Evolutionary conservation across 2,113 vertebrate genomes (phyloP).

Genomic region (Carassius carassius): DNA sequence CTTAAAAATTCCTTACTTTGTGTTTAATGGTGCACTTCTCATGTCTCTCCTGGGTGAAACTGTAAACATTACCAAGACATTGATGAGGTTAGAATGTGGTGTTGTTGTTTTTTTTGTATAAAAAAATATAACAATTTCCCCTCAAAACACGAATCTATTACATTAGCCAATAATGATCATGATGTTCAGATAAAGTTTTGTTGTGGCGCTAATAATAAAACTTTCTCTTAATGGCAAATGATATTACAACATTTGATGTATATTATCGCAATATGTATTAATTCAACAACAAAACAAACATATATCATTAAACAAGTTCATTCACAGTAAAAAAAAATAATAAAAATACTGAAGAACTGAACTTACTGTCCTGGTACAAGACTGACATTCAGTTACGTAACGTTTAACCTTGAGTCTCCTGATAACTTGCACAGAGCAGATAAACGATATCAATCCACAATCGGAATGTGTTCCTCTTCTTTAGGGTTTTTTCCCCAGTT

Average conservation of each 20-base stretch:
- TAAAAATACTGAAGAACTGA: neutral
- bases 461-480: neutral
- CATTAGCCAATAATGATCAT: neutral
- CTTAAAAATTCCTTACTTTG: neutral
- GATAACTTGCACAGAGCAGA: neutral
- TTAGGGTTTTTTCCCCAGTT: neutral
- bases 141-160: neutral
- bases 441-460: neutral
- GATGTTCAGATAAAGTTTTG: neutral
- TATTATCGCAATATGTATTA: neutral
- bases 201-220: neutral
- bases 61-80: neutral
- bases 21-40: neutral
- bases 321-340: neutral
- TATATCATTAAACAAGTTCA: neutral
- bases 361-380: neutral
- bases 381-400: slow-evolving; percentile 47
- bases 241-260: neutral
- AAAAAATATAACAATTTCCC: neutral
- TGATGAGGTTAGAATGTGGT: neutral
- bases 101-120: neutral
- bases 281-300: neutral
- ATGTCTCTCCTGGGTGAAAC: neutral
- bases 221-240: neutral
- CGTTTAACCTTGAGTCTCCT: slow-evolving; percentile 45